These are phyloP conservation scores for Morpho deidamia DNA, from an alignment of 2,888 invertebrate genomes.

Conservation along the genomic window DNA sequence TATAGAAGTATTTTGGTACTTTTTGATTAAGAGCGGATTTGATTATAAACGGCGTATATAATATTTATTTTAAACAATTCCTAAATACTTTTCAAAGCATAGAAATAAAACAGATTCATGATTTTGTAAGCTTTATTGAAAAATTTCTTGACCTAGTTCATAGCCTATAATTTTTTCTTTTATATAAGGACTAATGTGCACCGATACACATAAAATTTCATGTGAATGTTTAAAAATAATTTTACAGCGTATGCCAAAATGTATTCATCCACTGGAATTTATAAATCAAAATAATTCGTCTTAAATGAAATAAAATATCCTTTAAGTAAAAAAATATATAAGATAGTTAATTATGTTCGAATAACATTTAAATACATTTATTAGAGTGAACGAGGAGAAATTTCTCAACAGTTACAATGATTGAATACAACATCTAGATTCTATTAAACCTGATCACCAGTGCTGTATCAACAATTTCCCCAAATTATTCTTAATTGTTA, in stretches of 20 bases:
- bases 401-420: slow-evolving; percentile 17
- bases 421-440: slow-evolving; percentile 12
- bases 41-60: too few relatives aligned
- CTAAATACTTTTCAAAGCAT: too few relatives aligned
- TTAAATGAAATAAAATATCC: too few relatives aligned
- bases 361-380: too few relatives aligned
- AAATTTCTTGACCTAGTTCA: slow-evolving; percentile 40
- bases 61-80: too few relatives aligned
- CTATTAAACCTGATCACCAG: slow-evolving; percentile 7
- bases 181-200: slow-evolving; percentile 37
- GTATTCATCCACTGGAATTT: background rate
- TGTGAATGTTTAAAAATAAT: slow-evolving; percentile 14
- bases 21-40: too few relatives aligned
- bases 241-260: slow-evolving; percentile 4
- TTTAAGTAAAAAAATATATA: too few relatives aligned
- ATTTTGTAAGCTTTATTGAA: slow-evolving; percentile 49
- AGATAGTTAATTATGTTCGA: too few relatives aligned
- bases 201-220: slow-evolving; percentile 22
- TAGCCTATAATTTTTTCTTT: slow-evolving; percentile 17
- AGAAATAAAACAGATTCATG: slow-evolving; percentile 8
- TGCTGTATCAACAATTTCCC: slow-evolving; percentile 21
- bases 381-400: slow-evolving; percentile 16
- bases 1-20: too few relatives aligned
- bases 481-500: background rate
- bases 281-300: too few relatives aligned